These are phyloP conservation scores for Coecobrya sp. DNA, from an alignment of 2,888 invertebrate species.

Conservation along the genomic window DNA sequence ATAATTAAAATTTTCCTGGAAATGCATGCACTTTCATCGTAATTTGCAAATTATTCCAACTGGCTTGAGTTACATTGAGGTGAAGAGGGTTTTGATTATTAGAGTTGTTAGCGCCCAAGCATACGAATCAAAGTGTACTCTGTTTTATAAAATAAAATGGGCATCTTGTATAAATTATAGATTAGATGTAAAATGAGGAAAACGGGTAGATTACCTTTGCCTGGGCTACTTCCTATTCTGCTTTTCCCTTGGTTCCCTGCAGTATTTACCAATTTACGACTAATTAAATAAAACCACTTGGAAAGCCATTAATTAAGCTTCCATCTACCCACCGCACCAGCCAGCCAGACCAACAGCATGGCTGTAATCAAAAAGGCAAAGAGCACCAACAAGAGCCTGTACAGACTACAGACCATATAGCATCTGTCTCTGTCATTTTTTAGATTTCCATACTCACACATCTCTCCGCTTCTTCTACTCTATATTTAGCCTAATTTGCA, in stretches of 20 bases:
- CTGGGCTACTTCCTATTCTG: too few species aligned
- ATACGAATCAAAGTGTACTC: too few species aligned
- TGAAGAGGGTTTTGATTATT: too few species aligned
- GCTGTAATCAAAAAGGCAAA: not conserved
- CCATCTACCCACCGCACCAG: not conserved
- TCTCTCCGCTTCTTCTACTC: not conserved
- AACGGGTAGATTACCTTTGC: too few species aligned
- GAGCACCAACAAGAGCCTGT: not conserved
- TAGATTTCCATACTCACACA: not conserved
- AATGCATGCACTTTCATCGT: too few species aligned
- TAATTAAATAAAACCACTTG: not conserved
- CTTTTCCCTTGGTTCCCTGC: not conserved
- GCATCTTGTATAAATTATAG: too few species aligned
- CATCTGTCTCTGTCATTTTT: slow-evolving; percentile 6
- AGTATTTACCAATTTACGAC: not conserved
- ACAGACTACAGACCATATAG: not conserved
- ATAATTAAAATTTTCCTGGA: too few species aligned
- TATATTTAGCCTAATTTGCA: not conserved
- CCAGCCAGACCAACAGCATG: not conserved
- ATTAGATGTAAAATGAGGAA: too few species aligned
- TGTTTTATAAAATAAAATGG: too few species aligned
- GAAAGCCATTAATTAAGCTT: slow-evolving; percentile 6
- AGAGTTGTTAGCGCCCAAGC: too few species aligned
- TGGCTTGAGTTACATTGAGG: too few species aligned
- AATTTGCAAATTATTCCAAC: too few species aligned